Evolutionary conservation across 2,113 vertebrate genomes (phyloP).

Genomic region (Globicephala melas): DNA sequence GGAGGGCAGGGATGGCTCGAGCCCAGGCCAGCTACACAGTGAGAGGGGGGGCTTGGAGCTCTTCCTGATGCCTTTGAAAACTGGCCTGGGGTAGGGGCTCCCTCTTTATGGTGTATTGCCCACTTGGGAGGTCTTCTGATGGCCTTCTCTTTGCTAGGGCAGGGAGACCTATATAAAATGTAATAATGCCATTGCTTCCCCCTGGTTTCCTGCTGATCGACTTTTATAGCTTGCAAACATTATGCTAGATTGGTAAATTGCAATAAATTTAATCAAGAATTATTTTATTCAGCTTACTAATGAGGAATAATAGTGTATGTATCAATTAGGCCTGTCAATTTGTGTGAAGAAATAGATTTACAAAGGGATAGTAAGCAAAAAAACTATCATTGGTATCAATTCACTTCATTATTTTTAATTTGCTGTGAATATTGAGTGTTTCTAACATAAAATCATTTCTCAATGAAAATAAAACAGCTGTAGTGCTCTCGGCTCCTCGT

Average conservation of each 20-base stretch:
- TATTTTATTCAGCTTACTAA: slow-evolving; percentile 88
- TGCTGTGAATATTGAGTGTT: slow-evolving; percentile 87
- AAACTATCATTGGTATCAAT: slow-evolving; percentile 86
- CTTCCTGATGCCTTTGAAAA: neutral
- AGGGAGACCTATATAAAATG: slow-evolving; percentile 60
- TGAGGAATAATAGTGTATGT: slow-evolving; percentile 88
- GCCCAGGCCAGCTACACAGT: neutral
- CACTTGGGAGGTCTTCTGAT: neutral
- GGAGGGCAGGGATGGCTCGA: slow-evolving; percentile 55
- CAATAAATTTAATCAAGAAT: slow-evolving; percentile 90
- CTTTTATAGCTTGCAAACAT: slow-evolving; percentile 89
- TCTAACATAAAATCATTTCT: slow-evolving; percentile 87
- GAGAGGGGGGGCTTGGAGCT: neutral
- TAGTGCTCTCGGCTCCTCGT: slow-evolving; percentile 82
- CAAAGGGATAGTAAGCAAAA: slow-evolving; percentile 85
- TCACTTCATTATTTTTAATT: slow-evolving; percentile 89
- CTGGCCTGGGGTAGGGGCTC: too few species aligned
- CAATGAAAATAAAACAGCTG: slow-evolving; percentile 87
- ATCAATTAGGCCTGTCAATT: slow-evolving; percentile 90
- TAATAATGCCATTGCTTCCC: slow-evolving; percentile 81
- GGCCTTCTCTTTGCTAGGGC: neutral
- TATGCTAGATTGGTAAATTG: slow-evolving; percentile 87
- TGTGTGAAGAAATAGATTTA: slow-evolving; percentile 89
- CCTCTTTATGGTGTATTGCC: neutral
- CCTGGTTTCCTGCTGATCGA: slow-evolving; percentile 86